A percentile compares a stretch with the other conserved stretches of the same genome.
Evolutionary conservation across 2,113 vertebrate species (phyloP).

Genomic region (Limanda limanda): DNA sequence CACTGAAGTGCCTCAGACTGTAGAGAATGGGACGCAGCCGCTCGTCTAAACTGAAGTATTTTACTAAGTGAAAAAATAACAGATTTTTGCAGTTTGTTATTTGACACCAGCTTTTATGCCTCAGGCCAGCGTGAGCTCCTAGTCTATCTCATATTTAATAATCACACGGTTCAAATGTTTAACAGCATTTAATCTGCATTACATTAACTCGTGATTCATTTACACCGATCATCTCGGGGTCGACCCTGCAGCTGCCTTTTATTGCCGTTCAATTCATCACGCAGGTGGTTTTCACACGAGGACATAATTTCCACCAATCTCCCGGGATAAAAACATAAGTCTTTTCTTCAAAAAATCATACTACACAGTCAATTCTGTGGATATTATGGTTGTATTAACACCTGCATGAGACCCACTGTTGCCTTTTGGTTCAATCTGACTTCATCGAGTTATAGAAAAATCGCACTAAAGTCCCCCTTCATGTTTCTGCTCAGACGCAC

Average conservation of each 20-base stretch:
- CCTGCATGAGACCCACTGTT: no score
- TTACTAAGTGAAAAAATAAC: not conserved
- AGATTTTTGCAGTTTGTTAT: no score
- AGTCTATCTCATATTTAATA: constrained; percentile 3
- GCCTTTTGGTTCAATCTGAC: no score
- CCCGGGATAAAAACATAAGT: constrained; percentile 7
- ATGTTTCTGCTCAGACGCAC: no score
- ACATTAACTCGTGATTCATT: constrained; percentile 22
- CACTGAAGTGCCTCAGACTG: constrained; percentile 18
- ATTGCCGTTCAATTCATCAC: constrained; percentile 30
- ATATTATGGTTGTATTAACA: no score
- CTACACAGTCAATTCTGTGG: not conserved
- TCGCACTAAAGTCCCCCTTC: no score
- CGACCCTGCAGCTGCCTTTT: constrained; percentile 21
- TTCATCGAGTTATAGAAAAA: no score
- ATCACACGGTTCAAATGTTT: constrained; percentile 3
- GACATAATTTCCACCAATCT: constrained; percentile 15
- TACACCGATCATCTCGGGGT: constrained; percentile 13
- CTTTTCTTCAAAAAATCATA: not conserved
- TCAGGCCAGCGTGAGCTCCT: not conserved
- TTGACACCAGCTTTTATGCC: no score
- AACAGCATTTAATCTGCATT: constrained; percentile 22
- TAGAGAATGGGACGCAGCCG: not conserved
- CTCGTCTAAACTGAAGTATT: not conserved
- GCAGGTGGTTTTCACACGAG: constrained; percentile 40